phyloP scores from a whole-genome alignment of 2,888 invertebrate genomes.

The Eulithis prunata region DNA sequence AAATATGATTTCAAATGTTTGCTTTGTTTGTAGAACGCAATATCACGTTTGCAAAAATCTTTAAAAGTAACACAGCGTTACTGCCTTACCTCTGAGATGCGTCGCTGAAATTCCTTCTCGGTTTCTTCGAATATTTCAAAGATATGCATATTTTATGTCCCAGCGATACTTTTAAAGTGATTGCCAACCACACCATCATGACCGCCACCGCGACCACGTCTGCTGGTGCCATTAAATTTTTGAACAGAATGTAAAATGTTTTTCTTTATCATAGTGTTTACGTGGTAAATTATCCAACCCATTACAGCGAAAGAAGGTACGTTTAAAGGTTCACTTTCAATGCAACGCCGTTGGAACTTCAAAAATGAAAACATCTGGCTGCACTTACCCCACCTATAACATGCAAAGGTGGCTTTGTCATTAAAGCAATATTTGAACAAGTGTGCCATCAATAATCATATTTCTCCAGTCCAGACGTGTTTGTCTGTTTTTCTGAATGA shows the following conservation, averaged over 20 bases:
- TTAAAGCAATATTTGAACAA: conserved; percentile 53
- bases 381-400: no score
- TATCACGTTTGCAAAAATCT: no score
- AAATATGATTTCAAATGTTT: no score
- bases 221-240: background rate
- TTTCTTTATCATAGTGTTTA: no score
- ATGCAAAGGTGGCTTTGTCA: conserved; percentile 4
- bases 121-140: conserved; percentile 3
- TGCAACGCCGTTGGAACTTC: no score
- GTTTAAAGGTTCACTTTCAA: no score
- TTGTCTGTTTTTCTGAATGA: conserved; percentile 31
- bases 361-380: no score
- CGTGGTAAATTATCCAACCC: no score
- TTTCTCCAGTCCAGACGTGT: conserved; percentile 36
- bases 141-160: conserved; percentile 25
- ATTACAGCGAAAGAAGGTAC: no score
- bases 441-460: conserved; percentile 45
- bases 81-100: background rate
- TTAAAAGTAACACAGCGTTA: no score
- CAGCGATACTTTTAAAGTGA: conserved; percentile 18
- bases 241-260: background rate
- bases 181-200: conserved; percentile 13
- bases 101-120: background rate
- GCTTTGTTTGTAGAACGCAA: no score
- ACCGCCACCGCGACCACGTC: background rate